Conservation (phyloP, 2,113 vertebrate species). For the Tragelaphus buxtoni region DNA sequence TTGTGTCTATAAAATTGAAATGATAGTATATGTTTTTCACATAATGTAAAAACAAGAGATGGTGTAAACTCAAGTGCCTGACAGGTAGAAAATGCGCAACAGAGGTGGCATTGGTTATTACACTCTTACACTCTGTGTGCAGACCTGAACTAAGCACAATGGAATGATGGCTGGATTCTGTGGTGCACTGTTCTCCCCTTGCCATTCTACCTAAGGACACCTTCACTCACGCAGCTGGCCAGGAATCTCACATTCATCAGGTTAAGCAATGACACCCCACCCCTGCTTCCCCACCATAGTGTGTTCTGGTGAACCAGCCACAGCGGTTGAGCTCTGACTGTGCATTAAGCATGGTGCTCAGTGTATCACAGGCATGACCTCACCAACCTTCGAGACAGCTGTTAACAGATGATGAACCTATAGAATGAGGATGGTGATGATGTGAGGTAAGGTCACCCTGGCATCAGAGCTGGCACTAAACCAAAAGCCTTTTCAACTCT, state of each 20-base stretch:
- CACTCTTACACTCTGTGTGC: not conserved
- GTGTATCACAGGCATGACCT: not conserved
- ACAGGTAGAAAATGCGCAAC: not conserved
- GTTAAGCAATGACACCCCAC: not conserved
- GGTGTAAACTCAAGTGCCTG: not conserved
- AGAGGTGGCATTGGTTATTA: not conserved
- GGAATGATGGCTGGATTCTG: not conserved
- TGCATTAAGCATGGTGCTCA: not conserved
- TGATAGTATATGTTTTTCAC: not conserved
- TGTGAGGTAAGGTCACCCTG: not conserved
- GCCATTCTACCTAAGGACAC: not conserved
- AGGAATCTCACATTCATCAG: not conserved
- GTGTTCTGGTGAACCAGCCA: not conserved
- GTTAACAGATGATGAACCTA: not conserved
- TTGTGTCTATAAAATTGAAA: not conserved
- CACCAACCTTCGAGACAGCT: not conserved
- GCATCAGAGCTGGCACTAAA: not conserved
- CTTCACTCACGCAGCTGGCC: not conserved
- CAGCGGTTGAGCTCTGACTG: not conserved
- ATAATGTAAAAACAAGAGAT: not conserved
- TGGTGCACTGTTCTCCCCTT: not conserved
- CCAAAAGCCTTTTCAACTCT: not conserved
- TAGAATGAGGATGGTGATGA: not conserved
- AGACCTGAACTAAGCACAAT: not conserved
- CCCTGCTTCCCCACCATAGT: not conserved